Percentiles rank a stretch among this genome's conserved stretches.
Evolutionary conservation across 2,113 vertebrate genomes (phyloP).

Genomic region (Bambusicola thoracicus): DNA sequence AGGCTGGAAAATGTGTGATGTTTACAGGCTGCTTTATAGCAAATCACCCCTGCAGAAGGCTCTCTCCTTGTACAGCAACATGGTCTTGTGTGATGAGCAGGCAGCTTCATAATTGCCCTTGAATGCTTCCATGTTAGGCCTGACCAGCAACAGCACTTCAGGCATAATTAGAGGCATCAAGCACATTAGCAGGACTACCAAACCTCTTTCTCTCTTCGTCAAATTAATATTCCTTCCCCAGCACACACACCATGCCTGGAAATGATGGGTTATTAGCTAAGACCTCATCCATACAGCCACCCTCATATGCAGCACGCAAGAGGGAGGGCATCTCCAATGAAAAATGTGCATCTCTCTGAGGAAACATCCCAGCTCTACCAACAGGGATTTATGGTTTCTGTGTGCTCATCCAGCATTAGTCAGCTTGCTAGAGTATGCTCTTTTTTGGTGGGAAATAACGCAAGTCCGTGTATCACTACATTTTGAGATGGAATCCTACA

Average conservation of each 20-base stretch:
- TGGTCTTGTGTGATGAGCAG: accelerated
- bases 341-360: not conserved
- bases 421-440: not conserved
- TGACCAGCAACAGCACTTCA: slow-evolving; percentile 15
- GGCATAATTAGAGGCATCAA: slow-evolving; percentile 5
- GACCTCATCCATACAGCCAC: not conserved
- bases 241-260: not conserved
- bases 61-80: accelerated
- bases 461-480: not conserved
- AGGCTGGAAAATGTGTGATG: not conserved
- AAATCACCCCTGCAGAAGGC: not conserved
- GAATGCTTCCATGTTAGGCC: slow-evolving; percentile 3
- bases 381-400: not conserved
- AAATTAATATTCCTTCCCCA: slow-evolving; percentile 11
- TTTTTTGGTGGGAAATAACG: not conserved
- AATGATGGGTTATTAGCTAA: not conserved
- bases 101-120: slow-evolving; percentile 5
- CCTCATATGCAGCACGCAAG: not conserved
- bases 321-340: not conserved
- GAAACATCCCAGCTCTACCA: not conserved
- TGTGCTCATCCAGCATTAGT: not conserved
- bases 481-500: not conserved
- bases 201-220: not conserved
- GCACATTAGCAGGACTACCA: not conserved
- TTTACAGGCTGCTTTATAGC: slow-evolving; percentile 1